phyloP scores from a whole-genome alignment of 2,797 vertebrate genomes.

The Salarias fasciatus region DNA sequence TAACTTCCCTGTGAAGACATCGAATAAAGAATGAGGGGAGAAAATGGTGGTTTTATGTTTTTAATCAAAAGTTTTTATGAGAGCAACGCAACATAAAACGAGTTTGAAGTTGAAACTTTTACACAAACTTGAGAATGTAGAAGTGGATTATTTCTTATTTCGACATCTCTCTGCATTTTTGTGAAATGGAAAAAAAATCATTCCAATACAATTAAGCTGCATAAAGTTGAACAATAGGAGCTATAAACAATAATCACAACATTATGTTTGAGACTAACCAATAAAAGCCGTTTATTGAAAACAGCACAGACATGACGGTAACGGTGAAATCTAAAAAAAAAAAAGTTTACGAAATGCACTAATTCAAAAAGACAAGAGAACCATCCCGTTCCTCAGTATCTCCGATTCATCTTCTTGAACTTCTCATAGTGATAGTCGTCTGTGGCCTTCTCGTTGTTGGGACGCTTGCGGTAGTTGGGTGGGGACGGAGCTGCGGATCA shows the following conservation, averaged over 20 bases:
- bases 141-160: background rate
- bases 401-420: conserved; percentile 98
- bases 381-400: conserved; percentile 80
- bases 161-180: background rate
- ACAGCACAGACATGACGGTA: background rate
- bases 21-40: too few relatives aligned
- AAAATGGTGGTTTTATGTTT: conserved; percentile 21
- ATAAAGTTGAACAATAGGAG: conserved; percentile 6
- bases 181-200: too few relatives aligned
- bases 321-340: background rate
- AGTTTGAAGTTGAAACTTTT: background rate
- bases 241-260: conserved; percentile 55
- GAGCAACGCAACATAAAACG: conserved; percentile 15
- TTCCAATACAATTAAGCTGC: background rate
- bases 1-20: background rate
- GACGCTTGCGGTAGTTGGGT: conserved; percentile 92
- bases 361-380: background rate
- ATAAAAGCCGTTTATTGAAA: background rate
- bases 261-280: background rate
- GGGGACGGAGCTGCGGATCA: conserved; percentile 77
- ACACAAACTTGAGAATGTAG: background rate
- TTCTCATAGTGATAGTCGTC: conserved; percentile 99
- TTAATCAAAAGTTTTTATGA: conserved; percentile 19
- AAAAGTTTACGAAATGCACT: background rate
- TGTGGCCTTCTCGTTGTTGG: conserved; percentile 96